Evolutionary conservation across 2,888 invertebrate species (phyloP).

Genomic region (Platycheirus rosarum): DNA sequence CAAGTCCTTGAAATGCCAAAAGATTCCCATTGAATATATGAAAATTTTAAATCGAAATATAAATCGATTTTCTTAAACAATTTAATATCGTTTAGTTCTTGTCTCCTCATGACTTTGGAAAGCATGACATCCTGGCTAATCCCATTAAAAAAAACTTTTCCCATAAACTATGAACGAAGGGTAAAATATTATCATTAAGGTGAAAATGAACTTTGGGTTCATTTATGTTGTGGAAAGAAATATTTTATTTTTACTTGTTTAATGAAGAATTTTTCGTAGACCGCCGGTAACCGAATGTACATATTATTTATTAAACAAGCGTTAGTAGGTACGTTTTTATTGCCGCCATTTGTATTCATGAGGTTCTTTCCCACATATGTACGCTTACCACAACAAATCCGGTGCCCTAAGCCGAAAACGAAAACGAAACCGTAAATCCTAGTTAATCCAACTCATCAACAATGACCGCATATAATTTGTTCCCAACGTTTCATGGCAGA

Average conservation of each 20-base stretch:
- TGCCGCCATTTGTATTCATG: conserved; percentile 21
- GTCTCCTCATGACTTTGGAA: neutral
- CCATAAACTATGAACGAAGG: conserved; percentile 22
- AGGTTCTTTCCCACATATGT: neutral
- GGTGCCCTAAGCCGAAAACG: neutral
- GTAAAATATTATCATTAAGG: neutral
- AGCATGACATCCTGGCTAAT: conserved; percentile 4
- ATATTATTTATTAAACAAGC: conserved; percentile 13
- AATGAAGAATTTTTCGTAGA: too few relatives aligned
- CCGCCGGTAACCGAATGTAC: neutral
- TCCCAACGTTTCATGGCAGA: conserved; percentile 19
- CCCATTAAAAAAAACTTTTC: conserved; percentile 42
- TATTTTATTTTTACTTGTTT: too few relatives aligned
- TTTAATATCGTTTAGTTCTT: conserved; percentile 42
- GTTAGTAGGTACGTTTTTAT: conserved; percentile 19
- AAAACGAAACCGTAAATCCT: conserved; percentile 26
- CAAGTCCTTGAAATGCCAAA: too few relatives aligned
- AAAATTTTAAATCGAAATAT: conserved; percentile 43
- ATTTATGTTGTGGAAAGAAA: neutral
- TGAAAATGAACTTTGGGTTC: neutral
- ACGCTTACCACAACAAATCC: conserved; percentile 7
- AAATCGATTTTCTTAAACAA: conserved; percentile 54
- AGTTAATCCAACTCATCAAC: conserved; percentile 18
- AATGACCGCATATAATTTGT: conserved; percentile 47
- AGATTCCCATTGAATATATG: conserved; percentile 31